These are phyloP conservation scores for Listrodromus nycthemerus DNA, from an alignment of 2,888 invertebrate genomes.

Conservation along the genomic window DNA sequence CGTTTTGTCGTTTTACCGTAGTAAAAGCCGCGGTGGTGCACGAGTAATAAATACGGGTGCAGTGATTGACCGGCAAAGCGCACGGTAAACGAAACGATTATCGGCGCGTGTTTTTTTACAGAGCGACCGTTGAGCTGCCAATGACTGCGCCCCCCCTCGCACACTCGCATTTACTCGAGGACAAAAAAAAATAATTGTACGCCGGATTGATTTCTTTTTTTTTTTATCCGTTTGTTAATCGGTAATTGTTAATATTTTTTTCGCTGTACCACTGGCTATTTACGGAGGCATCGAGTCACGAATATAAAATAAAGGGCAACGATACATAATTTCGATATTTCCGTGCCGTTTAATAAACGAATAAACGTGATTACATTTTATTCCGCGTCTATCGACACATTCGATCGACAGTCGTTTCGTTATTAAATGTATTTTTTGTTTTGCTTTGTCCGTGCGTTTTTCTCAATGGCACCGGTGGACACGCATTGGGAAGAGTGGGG, in stretches of 20 bases:
- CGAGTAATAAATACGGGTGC: background rate
- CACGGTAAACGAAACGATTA: background rate
- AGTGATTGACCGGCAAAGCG: background rate
- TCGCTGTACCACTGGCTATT: conserved; percentile 3
- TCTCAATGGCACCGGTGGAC: too few relatives aligned
- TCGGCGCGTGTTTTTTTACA: background rate
- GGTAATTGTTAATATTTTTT: conserved; percentile 19
- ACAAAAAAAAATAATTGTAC: background rate
- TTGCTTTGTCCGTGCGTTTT: too few relatives aligned
- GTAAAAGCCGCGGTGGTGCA: background rate
- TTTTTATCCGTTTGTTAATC: conserved; percentile 23
- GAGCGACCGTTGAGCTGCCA: background rate
- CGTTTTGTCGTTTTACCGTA: background rate
- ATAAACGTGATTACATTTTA: conserved; percentile 12
- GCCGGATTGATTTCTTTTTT: conserved; percentile 11
- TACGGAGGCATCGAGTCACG: conserved; percentile 6
- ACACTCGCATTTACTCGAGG: background rate
- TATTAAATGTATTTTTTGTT: background rate
- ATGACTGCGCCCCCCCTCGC: background rate
- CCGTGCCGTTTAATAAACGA: background rate
- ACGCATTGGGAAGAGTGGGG: too few relatives aligned
- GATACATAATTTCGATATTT: background rate
- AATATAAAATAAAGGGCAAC: background rate
- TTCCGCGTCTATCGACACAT: background rate
- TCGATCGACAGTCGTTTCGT: conserved; percentile 3